Evolutionary conservation across 1,140 invertebrate species (phyloP).

Genomic region (Delia radicum): DNA sequence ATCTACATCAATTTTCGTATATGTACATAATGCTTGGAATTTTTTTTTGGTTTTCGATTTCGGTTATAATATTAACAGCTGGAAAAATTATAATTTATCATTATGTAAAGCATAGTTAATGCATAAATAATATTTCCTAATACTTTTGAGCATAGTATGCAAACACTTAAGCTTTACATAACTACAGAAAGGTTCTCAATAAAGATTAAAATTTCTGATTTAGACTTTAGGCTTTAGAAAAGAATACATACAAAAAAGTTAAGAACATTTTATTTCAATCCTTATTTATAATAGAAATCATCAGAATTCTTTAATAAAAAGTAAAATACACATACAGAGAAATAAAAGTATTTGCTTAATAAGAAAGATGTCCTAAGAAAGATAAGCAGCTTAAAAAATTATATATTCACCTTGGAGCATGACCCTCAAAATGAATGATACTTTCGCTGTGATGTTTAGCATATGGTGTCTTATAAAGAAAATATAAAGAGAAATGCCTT

Average conservation of each 20-base stretch:
- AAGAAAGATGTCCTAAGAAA: slow-evolving; percentile 21
- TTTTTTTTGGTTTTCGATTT: too few relatives aligned
- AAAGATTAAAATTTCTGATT: neutral
- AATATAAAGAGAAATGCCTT: neutral
- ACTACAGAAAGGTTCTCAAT: too few relatives aligned
- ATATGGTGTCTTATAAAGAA: slow-evolving; percentile 8
- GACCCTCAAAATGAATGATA: neutral
- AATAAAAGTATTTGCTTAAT: neutral
- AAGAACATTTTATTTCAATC: neutral
- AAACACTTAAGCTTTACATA: too few relatives aligned
- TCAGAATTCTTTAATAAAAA: neutral
- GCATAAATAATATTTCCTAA: too few relatives aligned
- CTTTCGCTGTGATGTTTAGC: slow-evolving; percentile 8
- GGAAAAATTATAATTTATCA: too few relatives aligned
- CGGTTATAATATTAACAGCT: too few relatives aligned
- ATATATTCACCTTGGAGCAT: slow-evolving; percentile 24
- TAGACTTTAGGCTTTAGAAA: neutral
- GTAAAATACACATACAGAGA: neutral
- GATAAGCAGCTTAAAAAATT: slow-evolving; percentile 30
- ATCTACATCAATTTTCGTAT: too few relatives aligned
- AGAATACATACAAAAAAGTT: neutral
- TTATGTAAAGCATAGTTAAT: too few relatives aligned
- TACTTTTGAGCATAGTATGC: too few relatives aligned
- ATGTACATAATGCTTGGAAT: too few relatives aligned
- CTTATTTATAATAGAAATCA: neutral